Percentiles rank a stretch among this genome's conserved stretches.
phyloP scores from a whole-genome alignment of 2,888 invertebrate genomes.

The Leucophora obtusa region DNA sequence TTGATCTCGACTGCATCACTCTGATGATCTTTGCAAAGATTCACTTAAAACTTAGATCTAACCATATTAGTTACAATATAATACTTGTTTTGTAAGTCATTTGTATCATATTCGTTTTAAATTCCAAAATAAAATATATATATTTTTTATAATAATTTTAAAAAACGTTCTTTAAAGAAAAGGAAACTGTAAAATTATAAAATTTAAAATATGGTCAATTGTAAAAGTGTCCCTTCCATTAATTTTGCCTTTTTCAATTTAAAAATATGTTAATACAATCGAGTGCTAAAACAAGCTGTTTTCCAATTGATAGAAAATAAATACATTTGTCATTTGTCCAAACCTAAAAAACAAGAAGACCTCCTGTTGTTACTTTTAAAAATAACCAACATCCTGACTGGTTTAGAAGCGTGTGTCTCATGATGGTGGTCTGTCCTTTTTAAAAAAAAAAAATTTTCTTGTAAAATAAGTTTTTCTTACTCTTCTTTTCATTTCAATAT shows the following conservation, averaged over 20 bases:
- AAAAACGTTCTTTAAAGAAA: neutral
- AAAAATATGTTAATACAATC: slow-evolving; percentile 53
- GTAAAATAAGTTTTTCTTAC: slow-evolving; percentile 20
- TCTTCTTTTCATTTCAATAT: slow-evolving; percentile 51
- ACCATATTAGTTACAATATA: too few species aligned
- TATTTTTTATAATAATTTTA: neutral
- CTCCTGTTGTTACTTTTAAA: slow-evolving; percentile 71
- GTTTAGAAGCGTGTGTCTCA: slow-evolving; percentile 61
- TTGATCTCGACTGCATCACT: too few species aligned
- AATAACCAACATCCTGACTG: slow-evolving; percentile 70
- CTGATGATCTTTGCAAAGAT: too few species aligned
- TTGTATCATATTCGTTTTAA: too few species aligned
- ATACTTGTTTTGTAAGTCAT: too few species aligned
- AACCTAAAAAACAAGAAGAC: slow-evolving; percentile 67
- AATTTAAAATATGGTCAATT: slow-evolving; percentile 53
- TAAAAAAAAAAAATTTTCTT: slow-evolving; percentile 13
- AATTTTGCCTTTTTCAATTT: slow-evolving; percentile 26
- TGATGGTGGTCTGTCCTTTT: slow-evolving; percentile 52
- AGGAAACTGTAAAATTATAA: slow-evolving; percentile 17
- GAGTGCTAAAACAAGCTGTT: slow-evolving; percentile 66
- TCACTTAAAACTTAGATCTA: too few species aligned
- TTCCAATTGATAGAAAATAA: slow-evolving; percentile 69
- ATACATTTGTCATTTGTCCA: slow-evolving; percentile 75
- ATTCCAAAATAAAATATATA: too few species aligned
- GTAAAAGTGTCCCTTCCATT: slow-evolving; percentile 41